phyloP scores from a whole-genome alignment of 2,888 invertebrate species.

The Flexamia atlantica region DNA sequence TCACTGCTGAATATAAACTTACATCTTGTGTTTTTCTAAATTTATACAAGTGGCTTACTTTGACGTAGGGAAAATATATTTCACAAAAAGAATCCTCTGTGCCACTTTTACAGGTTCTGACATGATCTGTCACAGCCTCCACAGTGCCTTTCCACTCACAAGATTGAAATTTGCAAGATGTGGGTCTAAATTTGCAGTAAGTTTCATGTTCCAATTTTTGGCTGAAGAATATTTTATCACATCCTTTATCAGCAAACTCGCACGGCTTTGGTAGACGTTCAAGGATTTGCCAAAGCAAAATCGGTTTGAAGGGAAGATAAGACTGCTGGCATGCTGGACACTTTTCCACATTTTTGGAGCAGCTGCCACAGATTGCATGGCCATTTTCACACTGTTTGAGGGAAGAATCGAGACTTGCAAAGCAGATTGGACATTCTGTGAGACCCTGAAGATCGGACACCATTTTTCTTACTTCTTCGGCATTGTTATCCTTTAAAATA shows the following conservation, averaged over 20 bases:
- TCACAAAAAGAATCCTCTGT: neutral
- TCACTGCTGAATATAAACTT: constrained; percentile 1
- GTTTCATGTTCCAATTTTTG: neutral
- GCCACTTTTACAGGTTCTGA: neutral
- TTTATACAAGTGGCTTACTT: neutral
- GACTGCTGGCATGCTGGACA: neutral
- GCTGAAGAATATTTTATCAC: neutral
- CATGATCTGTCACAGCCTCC: neutral
- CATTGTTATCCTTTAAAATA: neutral
- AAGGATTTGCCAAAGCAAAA: neutral
- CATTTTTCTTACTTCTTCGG: neutral
- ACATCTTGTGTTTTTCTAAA: constrained; percentile 12
- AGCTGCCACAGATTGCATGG: constrained; percentile 6
- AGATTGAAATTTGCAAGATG: neutral
- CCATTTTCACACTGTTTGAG: constrained; percentile 2
- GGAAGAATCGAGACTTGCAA: neutral
- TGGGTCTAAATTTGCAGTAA: constrained; percentile 4
- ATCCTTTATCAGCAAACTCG: constrained; percentile 1
- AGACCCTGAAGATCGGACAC: constrained; percentile 6
- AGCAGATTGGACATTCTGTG: constrained; percentile 21
- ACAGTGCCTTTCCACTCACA: constrained; percentile 26
- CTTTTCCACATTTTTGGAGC: neutral
- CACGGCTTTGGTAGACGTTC: neutral
- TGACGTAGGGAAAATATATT: neutral
- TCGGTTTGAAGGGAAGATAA: constrained; percentile 9